Evolutionary conservation across 2,797 vertebrate species (phyloP).

Genomic region (Sarcophilus harrisii): DNA sequence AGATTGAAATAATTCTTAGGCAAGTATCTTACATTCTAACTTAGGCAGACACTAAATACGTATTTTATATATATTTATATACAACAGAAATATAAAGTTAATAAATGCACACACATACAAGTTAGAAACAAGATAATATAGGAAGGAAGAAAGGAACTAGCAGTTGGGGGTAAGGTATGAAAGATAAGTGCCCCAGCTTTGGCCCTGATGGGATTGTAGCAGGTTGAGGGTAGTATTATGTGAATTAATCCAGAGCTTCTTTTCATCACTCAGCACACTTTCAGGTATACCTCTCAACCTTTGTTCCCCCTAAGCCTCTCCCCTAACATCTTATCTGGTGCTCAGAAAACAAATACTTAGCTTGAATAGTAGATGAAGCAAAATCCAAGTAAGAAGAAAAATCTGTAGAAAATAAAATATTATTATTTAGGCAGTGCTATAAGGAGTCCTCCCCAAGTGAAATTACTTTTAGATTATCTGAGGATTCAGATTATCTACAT

Average conservation of each 20-base stretch:
- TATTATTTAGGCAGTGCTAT: neutral
- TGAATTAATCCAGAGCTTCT: neutral
- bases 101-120: neutral
- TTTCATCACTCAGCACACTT: neutral
- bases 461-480: neutral
- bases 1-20: neutral
- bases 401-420: neutral
- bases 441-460: neutral
- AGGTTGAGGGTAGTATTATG: neutral
- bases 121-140: neutral
- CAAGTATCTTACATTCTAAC: neutral
- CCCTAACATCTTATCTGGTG: neutral
- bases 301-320: neutral
- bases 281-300: neutral
- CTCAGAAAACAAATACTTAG: neutral
- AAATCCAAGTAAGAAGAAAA: neutral
- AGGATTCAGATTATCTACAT: neutral
- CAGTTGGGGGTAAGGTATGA: neutral
- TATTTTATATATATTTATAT: neutral
- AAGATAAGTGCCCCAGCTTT: neutral
- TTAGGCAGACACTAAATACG: neutral
- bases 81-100: neutral
- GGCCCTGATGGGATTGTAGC: neutral
- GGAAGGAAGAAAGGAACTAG: neutral
- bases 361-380: neutral